Conservation (phyloP, 2,113 vertebrate genomes). For the Dinomys branickii region DNA sequence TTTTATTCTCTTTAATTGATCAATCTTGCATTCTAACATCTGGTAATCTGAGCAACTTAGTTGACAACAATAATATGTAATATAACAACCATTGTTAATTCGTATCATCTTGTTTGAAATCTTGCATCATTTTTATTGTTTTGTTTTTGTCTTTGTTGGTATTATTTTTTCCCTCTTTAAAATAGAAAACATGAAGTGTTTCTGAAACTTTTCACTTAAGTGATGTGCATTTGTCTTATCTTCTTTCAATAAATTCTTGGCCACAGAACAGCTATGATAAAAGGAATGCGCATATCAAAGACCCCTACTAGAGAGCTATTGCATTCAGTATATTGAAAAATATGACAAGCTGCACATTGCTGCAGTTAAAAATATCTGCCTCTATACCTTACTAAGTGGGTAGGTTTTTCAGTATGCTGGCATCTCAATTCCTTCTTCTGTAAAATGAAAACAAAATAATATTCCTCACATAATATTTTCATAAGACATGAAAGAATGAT, state of each 20-base stretch:
- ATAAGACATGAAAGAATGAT: background rate
- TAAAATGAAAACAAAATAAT: background rate
- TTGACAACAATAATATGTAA: no score
- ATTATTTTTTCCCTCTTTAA: no score
- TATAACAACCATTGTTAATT: no score
- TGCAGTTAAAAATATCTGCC: background rate
- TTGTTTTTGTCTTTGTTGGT: no score
- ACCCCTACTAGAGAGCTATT: background rate
- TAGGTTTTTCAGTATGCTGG: background rate
- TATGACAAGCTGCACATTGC: background rate
- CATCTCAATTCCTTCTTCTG: background rate
- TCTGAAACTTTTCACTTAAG: background rate
- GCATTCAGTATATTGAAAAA: background rate
- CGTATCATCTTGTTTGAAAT: no score
- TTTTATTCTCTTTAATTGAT: no score
- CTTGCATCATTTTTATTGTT: no score
- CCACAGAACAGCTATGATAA: background rate
- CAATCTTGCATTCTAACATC: no score
- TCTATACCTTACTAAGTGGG: background rate
- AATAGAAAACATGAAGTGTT: background rate
- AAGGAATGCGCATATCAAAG: background rate
- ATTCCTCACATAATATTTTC: background rate
- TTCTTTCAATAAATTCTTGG: background rate
- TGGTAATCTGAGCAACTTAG: no score
- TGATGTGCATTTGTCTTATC: background rate